A percentile compares a stretch with the other conserved stretches of the same genome.
Evolutionary conservation across 1,140 invertebrate species (phyloP).

Genomic region (Platorchestia sp.): DNA sequence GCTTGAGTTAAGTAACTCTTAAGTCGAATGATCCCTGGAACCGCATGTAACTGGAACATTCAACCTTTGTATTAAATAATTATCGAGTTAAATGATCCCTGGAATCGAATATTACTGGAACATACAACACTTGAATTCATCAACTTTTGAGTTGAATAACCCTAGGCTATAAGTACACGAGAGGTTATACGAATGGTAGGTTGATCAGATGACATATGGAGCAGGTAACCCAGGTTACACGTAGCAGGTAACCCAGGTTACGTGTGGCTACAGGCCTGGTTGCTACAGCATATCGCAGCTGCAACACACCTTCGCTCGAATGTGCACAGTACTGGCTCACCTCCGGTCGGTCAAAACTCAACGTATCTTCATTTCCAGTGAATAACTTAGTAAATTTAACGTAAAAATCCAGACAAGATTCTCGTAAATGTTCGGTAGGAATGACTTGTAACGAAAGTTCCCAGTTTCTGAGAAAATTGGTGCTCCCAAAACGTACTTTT

Average conservation of each 20-base stretch:
- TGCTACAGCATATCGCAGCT: background rate
- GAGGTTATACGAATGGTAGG: background rate
- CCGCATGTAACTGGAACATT: too few relatives aligned
- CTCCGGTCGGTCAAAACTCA: background rate
- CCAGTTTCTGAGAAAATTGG: background rate
- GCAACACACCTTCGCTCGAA: background rate
- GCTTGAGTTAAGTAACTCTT: too few relatives aligned
- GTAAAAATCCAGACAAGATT: background rate
- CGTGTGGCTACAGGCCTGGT: background rate
- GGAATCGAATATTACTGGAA: too few relatives aligned
- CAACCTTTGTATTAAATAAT: too few relatives aligned
- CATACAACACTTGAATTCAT: too few relatives aligned
- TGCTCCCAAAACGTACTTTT: background rate
- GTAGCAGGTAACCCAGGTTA: background rate
- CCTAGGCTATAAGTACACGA: background rate
- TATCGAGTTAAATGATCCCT: too few relatives aligned
- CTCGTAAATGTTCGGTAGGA: background rate
- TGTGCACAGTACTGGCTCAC: background rate
- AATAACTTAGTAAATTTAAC: background rate
- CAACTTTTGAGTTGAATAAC: background rate
- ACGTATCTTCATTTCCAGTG: background rate
- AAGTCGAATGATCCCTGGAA: too few relatives aligned
- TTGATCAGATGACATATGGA: background rate
- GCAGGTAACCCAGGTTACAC: background rate
- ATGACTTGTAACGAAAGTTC: background rate